A percentile compares a stretch with the other conserved stretches of the same genome.
These are phyloP conservation scores for Ellobius talpinus DNA, from an alignment of 2,113 vertebrate genomes.

Conservation along the genomic window DNA sequence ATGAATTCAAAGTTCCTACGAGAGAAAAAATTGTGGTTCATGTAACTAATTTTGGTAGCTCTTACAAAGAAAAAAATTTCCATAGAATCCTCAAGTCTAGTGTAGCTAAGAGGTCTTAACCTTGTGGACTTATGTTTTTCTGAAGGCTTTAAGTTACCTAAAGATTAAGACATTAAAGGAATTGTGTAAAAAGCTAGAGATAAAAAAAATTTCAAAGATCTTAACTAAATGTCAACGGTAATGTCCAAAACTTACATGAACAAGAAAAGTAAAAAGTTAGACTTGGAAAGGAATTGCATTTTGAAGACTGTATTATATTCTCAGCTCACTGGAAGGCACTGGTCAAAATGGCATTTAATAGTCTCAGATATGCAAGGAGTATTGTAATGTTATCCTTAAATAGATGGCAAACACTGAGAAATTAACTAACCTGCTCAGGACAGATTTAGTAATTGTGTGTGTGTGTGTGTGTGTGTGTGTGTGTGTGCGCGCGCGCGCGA, in stretches of 20 bases:
- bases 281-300: not conserved
- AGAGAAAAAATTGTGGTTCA: conserved; percentile 2
- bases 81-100: not conserved
- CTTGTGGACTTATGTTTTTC: not conserved
- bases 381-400: not conserved
- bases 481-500: not conserved
- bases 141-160: not conserved
- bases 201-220: not conserved
- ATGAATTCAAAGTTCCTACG: not conserved
- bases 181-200: not conserved
- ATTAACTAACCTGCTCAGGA: not conserved
- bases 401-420: not conserved
- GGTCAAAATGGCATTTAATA: not conserved
- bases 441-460: not conserved
- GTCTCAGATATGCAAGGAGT: not conserved
- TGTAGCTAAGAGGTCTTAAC: not conserved
- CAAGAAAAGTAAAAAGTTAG: not conserved
- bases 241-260: conserved; percentile 12
- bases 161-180: not conserved
- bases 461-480: not conserved
- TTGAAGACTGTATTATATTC: not conserved
- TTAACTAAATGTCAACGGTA: conserved; percentile 51
- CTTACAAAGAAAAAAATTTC: not conserved
- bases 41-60: conserved; percentile 26
- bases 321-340: not conserved